Evolutionary conservation across 2,797 vertebrate genomes (phyloP).

Genomic region (Hydrocynus forskahlii): DNA sequence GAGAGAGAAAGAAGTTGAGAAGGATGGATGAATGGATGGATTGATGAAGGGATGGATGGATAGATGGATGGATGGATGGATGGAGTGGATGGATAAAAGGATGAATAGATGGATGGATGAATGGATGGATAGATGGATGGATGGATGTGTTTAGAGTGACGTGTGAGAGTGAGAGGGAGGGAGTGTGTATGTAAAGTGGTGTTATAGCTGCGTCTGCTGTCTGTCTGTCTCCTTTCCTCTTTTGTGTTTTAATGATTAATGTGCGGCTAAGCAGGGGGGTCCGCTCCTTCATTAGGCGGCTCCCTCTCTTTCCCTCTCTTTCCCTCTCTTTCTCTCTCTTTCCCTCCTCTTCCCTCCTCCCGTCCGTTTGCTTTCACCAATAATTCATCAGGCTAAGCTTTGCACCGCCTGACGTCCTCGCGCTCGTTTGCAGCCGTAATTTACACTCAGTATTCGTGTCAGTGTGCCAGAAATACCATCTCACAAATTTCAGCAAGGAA

Average conservation of each 20-base stretch:
- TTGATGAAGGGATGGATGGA: no score
- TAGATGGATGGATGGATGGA: no score
- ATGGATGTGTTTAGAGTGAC: no score
- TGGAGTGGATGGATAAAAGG: no score
- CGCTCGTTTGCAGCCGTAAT: neutral
- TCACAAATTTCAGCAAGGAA: neutral
- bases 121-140: no score
- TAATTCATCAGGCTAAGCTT: conserved; percentile 55
- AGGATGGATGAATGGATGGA: conserved; percentile 13
- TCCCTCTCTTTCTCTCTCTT: no score
- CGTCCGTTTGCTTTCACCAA: conserved; percentile 55
- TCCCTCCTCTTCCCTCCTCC: conserved; percentile 36
- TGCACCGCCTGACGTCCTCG: neutral
- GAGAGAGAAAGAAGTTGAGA: conserved; percentile 18
- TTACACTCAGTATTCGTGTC: neutral
- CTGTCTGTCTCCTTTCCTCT: conserved; percentile 63
- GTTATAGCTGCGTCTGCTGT: conserved; percentile 65
- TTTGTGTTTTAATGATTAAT: conserved; percentile 78
- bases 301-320: no score
- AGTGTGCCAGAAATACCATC: neutral
- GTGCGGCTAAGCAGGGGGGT: conserved; percentile 61
- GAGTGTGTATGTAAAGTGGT: conserved; percentile 55
- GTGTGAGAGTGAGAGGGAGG: conserved; percentile 26
- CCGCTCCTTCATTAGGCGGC: conserved; percentile 64
- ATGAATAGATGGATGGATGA: no score